Conservation (phyloP, 2,113 vertebrate genomes). For the Brienomyrus brachyistius region DNA sequence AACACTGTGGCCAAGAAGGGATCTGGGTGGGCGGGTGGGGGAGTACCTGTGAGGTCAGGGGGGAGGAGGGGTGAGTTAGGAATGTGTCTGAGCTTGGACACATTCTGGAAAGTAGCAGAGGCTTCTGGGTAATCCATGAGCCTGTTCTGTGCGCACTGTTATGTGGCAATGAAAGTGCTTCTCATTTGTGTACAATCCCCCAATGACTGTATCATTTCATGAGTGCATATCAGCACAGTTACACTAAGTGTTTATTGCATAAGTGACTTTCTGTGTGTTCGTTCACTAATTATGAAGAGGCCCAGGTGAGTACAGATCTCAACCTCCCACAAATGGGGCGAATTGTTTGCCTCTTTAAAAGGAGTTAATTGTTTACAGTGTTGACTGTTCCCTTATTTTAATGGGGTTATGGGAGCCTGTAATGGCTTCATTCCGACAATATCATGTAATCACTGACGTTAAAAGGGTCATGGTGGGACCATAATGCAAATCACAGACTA, state of each 20-base stretch:
- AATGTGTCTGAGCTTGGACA: not conserved
- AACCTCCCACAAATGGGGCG: not conserved
- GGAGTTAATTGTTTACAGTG: not conserved
- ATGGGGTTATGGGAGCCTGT: not conserved
- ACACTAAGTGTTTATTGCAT: not conserved
- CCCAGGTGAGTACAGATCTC: not conserved
- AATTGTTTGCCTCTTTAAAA: not conserved
- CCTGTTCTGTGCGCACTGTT: not conserved
- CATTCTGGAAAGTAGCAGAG: not conserved
- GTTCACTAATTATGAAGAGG: not conserved
- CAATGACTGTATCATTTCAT: not conserved
- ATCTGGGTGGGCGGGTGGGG: not conserved
- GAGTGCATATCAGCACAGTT: not conserved
- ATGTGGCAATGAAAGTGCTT: not conserved
- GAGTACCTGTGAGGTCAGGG: not conserved
- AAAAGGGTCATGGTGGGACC: not conserved
- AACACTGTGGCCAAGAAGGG: not conserved
- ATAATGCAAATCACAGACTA: not conserved
- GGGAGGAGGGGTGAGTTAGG: not conserved
- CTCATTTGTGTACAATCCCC: not conserved
- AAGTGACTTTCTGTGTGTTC: not conserved
- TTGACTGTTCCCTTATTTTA: not conserved
- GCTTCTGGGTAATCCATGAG: not conserved
- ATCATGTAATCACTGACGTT: not conserved
- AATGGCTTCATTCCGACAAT: not conserved